Evolutionary conservation across 2,113 vertebrate genomes (phyloP).

Genomic region (Melanotaenia duboulayi): DNA sequence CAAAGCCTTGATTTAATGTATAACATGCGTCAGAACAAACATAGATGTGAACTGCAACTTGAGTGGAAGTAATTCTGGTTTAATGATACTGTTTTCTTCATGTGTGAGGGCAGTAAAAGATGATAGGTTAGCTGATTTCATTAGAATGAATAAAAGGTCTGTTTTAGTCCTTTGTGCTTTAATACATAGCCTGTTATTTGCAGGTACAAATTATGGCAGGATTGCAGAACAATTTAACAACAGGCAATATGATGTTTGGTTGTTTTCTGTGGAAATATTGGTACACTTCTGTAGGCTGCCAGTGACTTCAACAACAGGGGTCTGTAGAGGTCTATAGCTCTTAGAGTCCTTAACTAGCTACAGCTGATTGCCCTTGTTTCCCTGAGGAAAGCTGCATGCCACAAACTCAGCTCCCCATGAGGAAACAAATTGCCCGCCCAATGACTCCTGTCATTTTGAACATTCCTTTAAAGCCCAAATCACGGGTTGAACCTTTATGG

Average conservation of each 20-base stretch:
- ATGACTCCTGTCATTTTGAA: slow-evolving; percentile 70
- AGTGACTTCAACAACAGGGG: slow-evolving; percentile 39
- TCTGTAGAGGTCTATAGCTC: slow-evolving; percentile 59
- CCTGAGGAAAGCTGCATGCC: slow-evolving; percentile 49
- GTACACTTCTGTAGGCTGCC: slow-evolving; percentile 42
- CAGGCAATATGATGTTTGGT: background rate
- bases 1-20: too few relatives aligned
- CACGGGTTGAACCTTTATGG: slow-evolving; percentile 64
- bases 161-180: background rate
- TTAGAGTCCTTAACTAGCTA: slow-evolving; percentile 55
- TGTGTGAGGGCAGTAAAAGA: background rate
- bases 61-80: too few relatives aligned
- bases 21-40: too few relatives aligned
- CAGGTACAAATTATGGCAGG: background rate
- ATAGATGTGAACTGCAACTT: too few relatives aligned
- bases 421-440: slow-evolving; percentile 69
- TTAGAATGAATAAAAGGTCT: slow-evolving; percentile 2
- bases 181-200: background rate
- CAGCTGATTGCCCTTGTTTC: slow-evolving; percentile 70
- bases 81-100: background rate
- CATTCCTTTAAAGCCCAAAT: slow-evolving; percentile 62
- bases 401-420: slow-evolving; percentile 65
- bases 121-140: background rate
- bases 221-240: slow-evolving; percentile 3
- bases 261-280: background rate